Conservation (phyloP, 2,888 invertebrate genomes). For the Diaprepes abbreviatus region DNA sequence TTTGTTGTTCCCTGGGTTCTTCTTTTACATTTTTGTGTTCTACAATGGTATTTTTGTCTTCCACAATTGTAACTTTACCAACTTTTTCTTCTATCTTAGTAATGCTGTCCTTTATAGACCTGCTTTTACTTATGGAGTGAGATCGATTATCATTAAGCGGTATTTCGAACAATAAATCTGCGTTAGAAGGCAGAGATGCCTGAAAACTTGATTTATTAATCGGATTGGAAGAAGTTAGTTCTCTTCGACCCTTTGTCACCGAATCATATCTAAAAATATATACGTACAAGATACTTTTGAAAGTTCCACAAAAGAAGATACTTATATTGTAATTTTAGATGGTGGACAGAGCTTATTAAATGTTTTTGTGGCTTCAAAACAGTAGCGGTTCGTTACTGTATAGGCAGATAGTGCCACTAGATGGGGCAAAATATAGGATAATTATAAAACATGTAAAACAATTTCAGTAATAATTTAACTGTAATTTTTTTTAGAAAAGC, state of each 20-base stretch:
- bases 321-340: no score
- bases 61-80: slow-evolving; percentile 35
- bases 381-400: no score
- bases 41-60: slow-evolving; percentile 28
- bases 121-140: not conserved
- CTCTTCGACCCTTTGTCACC: not conserved
- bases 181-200: not conserved
- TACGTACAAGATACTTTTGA: no score
- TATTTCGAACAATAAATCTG: slow-evolving; percentile 22
- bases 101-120: not conserved
- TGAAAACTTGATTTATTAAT: not conserved
- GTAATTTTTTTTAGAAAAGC: no score
- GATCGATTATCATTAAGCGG: not conserved
- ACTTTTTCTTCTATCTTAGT: slow-evolving; percentile 21
- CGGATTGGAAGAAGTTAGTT: not conserved
- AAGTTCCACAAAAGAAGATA: no score
- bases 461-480: no score
- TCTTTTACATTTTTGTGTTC: not conserved
- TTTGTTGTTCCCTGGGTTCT: no score
- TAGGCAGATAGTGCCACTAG: no score
- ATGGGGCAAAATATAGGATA: no score
- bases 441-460: no score
- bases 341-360: no score
- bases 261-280: not conserved
- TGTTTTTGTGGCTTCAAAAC: no score